A percentile compares a stretch with the other conserved stretches of the same genome.
These are phyloP conservation scores for Drosophila sulfurigaster DNA, from an alignment of 1,140 invertebrate species.

Conservation along the genomic window DNA sequence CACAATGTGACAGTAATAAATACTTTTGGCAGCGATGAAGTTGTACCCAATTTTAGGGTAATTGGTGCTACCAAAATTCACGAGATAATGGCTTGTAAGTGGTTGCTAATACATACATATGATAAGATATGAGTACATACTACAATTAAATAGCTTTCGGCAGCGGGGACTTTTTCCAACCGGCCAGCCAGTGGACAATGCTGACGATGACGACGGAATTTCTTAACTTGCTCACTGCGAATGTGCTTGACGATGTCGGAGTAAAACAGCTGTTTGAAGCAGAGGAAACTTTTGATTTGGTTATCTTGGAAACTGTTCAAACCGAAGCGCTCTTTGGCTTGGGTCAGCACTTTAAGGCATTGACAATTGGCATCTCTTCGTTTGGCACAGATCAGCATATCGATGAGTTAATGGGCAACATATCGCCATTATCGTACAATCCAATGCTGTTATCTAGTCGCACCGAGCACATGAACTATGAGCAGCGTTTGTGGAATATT, in stretches of 20 bases:
- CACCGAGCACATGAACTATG: slow-evolving; percentile 84
- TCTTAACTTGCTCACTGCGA: slow-evolving; percentile 52
- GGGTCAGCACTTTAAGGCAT: slow-evolving; percentile 71
- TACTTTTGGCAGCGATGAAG: slow-evolving; percentile 78
- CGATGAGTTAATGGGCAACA: slow-evolving; percentile 72
- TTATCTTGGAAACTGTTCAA: slow-evolving; percentile 73
- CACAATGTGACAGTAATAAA: slow-evolving; percentile 86
- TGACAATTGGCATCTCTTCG: slow-evolving; percentile 72
- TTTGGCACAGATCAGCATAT: slow-evolving; percentile 74
- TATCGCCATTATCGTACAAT: slow-evolving; percentile 78
- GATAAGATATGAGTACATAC: slow-evolving; percentile 3
- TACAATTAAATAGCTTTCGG: slow-evolving; percentile 34
- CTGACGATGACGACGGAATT: slow-evolving; percentile 63
- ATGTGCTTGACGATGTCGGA: slow-evolving; percentile 72
- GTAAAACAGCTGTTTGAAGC: slow-evolving; percentile 48
- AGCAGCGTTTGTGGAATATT: slow-evolving; percentile 84
- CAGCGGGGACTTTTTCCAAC: slow-evolving; percentile 30
- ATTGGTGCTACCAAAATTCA: slow-evolving; percentile 78
- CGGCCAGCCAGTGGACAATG: slow-evolving; percentile 48
- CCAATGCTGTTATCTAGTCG: slow-evolving; percentile 72
- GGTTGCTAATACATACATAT: neutral
- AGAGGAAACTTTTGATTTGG: slow-evolving; percentile 67
- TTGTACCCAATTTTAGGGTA: slow-evolving; percentile 72
- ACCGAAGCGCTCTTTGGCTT: slow-evolving; percentile 74
- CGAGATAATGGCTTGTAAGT: slow-evolving; percentile 64